A percentile compares a stretch with the other conserved stretches of the same genome.
Evolutionary conservation across 2,113 vertebrate species (phyloP).

Genomic region (Eira barbara): DNA sequence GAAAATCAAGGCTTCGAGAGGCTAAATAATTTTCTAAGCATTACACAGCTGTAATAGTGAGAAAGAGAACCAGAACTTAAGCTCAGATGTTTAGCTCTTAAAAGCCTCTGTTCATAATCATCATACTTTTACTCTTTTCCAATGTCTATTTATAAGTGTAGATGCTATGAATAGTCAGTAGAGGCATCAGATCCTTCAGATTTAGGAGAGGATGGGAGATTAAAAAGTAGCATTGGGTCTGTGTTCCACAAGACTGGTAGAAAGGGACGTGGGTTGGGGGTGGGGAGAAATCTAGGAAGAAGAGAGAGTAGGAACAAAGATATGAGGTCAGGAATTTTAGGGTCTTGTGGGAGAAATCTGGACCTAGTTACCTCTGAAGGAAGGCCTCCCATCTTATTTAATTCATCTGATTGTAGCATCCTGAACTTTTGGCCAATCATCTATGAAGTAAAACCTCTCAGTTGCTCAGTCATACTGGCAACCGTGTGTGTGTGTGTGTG

Average conservation of each 20-base stretch:
- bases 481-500: rapidly evolving
- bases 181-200: neutral
- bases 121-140: neutral
- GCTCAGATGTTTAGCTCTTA: neutral
- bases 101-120: neutral
- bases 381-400: neutral
- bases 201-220: neutral
- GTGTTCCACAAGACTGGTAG: neutral
- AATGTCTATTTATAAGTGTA: neutral
- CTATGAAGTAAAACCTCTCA: neutral
- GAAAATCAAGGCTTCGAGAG: neutral
- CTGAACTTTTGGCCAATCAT: neutral
- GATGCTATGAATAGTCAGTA: neutral
- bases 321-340: neutral
- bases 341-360: neutral
- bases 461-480: neutral
- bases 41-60: neutral
- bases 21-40: neutral
- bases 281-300: neutral
- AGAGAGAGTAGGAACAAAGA: neutral
- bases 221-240: neutral
- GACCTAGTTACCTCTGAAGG: neutral
- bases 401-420: neutral
- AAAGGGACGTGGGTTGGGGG: neutral
- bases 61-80: neutral